phyloP scores from a whole-genome alignment of 2,113 vertebrate genomes.

The Azemiops feae region DNA sequence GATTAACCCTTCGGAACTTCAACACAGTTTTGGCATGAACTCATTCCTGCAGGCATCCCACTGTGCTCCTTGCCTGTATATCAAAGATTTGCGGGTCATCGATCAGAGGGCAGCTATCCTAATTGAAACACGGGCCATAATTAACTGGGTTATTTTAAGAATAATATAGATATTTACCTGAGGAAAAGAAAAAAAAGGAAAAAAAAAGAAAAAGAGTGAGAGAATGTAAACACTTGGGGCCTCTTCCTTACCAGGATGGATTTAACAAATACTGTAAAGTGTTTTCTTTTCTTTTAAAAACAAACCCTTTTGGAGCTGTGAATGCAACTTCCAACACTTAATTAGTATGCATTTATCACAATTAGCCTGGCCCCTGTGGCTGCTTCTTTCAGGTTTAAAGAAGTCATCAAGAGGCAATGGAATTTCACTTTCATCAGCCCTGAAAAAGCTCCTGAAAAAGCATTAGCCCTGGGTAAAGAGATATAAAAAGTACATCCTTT shows the following conservation, averaged over 20 bases:
- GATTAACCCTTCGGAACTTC: conserved; percentile 72
- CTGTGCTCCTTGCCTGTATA: not conserved
- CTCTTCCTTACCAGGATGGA: accelerated
- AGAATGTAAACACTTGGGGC: not conserved
- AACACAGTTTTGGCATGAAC: not conserved
- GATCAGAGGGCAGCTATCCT: conserved; percentile 14
- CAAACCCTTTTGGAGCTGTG: accelerated
- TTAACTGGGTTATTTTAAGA: conserved; percentile 15
- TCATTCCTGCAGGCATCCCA: not conserved
- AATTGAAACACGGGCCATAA: conserved; percentile 25
- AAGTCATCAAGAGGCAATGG: conserved; percentile 48
- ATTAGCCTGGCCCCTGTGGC: conserved; percentile 34
- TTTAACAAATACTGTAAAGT: not conserved
- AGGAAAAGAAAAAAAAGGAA: not conserved
- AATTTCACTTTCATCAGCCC: conserved; percentile 62
- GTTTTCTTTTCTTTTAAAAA: not conserved
- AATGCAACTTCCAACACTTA: conserved; percentile 22
- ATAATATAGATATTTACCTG: conserved; percentile 33
- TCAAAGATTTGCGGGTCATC: conserved; percentile 1
- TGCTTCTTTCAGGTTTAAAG: conserved; percentile 61
- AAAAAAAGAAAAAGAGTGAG: not conserved
- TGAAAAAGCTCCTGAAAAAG: conserved; percentile 56
- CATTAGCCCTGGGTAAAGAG: conserved; percentile 49
- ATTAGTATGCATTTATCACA: conserved; percentile 37
- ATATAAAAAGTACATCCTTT: conserved; percentile 68